Percentiles rank a stretch among this genome's conserved stretches.
These are phyloP conservation scores for Synergus japonicus DNA, from an alignment of 2,888 invertebrate species.

Conservation along the genomic window DNA sequence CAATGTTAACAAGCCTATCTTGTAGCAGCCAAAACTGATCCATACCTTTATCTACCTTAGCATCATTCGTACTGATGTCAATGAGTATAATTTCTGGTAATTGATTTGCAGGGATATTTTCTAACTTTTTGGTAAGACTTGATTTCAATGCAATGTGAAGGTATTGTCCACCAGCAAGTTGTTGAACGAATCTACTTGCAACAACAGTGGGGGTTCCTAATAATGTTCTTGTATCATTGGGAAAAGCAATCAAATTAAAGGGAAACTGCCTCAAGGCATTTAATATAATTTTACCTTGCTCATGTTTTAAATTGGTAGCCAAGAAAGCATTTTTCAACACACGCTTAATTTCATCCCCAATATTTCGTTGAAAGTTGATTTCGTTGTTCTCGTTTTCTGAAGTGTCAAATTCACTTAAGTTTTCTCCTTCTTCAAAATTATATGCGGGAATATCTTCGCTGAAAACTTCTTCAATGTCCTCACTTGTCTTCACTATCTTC, in stretches of 20 bases:
- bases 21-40: conserved; percentile 44
- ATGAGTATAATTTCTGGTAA: conserved; percentile 42
- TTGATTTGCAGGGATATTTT: background rate
- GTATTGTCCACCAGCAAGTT: conserved; percentile 47
- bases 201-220: conserved; percentile 35
- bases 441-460: too few species aligned
- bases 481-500: too few species aligned
- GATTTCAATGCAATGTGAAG: conserved; percentile 47
- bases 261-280: conserved; percentile 16
- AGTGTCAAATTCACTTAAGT: too few species aligned
- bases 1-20: conserved; percentile 45
- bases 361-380: too few species aligned
- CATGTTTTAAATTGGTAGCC: conserved; percentile 30
- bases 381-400: too few species aligned
- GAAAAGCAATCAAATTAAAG: conserved; percentile 15
- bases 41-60: conserved; percentile 10
- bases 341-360: background rate
- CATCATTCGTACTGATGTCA: too few species aligned
- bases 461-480: too few species aligned
- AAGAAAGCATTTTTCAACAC: background rate
- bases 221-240: conserved; percentile 42
- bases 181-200: conserved; percentile 29
- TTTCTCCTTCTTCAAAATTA: too few species aligned
- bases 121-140: conserved; percentile 14
- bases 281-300: conserved; percentile 37